Evolutionary conservation across 2,888 invertebrate species (phyloP), one percentile per base, ranked within the genome.

Genomic region (Drosophila niveifrons): DNA sequence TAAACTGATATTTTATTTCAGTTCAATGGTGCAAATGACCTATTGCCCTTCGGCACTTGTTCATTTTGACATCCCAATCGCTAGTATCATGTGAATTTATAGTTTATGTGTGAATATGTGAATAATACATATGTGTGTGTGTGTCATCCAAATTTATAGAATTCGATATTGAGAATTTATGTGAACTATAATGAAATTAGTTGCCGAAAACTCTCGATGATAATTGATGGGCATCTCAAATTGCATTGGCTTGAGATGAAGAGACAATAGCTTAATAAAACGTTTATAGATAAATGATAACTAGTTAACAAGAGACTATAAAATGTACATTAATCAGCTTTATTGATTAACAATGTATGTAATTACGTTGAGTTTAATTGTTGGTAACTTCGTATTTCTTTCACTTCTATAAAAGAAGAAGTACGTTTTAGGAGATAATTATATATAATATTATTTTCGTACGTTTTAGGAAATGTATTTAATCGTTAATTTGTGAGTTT

Each of bases 1-100:
- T 80, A 72, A 62, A 65, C 28, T 53, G 47, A 64, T 65, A 59
- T 75, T 66, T 61, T 57, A 57, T 78, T 82, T 67, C 65, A 61
- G 66, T 66, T 71, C 43, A 65, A 62, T 47, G 61, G 53, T 71
- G 68, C 68, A 58, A 65, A 68, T 83, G 64, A 65, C 69, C 76
- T 69, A 74, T 75, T 75, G 87, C 78, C 88, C 71, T 79, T 82
- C 83, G 87, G 86, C 87, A 80, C 81, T 86, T 88, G 80, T 83
- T 89, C 74, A 80, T 71, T 79, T 77, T 74, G 80, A 87, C 88
- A 80, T 79, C 72, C 74, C 64, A 71, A 66, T 82, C 67, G 59
- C 65, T 48, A 39, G 13, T 15, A 15, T 43, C 10, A n/a, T n/a
- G n/a, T n/a, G n/a, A n/a, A n/a, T n/a, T n/a, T 36, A 13, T 11